These are phyloP conservation scores for Brotula barbata DNA, from an alignment of 2,797 vertebrate genomes.

Conservation along the genomic window DNA sequence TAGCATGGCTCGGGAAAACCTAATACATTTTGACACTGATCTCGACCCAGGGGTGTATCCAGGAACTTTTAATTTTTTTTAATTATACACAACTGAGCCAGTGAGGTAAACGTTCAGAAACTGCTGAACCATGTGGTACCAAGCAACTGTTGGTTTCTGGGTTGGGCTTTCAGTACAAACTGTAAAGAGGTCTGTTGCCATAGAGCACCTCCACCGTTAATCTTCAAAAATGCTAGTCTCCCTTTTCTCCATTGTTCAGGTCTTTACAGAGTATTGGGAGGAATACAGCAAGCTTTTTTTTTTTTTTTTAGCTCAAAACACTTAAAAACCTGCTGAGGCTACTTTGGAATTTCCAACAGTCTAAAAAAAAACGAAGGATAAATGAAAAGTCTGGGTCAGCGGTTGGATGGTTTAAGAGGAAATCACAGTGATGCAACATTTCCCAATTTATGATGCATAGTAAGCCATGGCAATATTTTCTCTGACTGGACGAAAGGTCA, in stretches of 20 bases:
- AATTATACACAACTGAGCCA: too few species aligned
- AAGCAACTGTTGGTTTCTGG: constrained; percentile 26
- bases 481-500: neutral
- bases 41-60: too few species aligned
- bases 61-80: too few species aligned
- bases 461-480: neutral
- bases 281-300: constrained; percentile 15
- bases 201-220: constrained; percentile 44
- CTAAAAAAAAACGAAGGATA: neutral
- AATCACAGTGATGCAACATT: neutral
- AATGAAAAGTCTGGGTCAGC: neutral
- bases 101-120: constrained; percentile 28
- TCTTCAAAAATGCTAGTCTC: constrained; percentile 53
- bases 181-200: constrained; percentile 13
- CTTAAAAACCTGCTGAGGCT: constrained; percentile 14
- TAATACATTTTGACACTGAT: too few species aligned
- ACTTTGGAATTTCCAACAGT: constrained; percentile 16
- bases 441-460: neutral
- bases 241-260: constrained; percentile 50
- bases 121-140: constrained; percentile 28
- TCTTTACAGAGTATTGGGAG: constrained; percentile 17
- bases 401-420: neutral
- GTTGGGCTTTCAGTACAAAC: constrained; percentile 1
- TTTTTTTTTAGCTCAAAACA: constrained; percentile 3
- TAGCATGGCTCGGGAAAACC: too few species aligned